Percentiles rank a stretch among this genome's conserved stretches.
phyloP scores from a whole-genome alignment of 2,797 vertebrate species.

The Pogoniulus pusillus region DNA sequence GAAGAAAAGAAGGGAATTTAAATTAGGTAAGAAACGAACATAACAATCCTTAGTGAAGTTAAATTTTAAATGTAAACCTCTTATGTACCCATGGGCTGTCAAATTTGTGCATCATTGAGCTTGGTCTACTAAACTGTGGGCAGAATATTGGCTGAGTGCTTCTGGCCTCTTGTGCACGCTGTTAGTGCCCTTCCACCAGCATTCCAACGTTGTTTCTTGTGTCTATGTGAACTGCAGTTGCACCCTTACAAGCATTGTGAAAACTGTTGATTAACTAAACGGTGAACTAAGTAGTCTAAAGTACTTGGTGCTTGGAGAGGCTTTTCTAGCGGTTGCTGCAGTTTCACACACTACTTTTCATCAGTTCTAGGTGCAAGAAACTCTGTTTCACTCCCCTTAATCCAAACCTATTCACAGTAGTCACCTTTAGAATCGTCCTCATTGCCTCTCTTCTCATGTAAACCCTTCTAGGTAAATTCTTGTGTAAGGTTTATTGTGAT shows the following conservation, averaged over 20 bases:
- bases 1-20: not conserved
- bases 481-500: not conserved
- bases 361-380: not conserved
- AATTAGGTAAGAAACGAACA: not conserved
- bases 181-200: not conserved
- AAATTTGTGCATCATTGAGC: not conserved
- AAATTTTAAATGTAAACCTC: not conserved
- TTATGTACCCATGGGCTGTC: not conserved
- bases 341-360: not conserved
- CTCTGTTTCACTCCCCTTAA: no score
- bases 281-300: not conserved
- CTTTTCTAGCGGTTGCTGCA: not conserved
- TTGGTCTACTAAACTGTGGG: not conserved
- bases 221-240: not conserved
- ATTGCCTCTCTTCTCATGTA: not conserved
- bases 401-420: not conserved
- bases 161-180: not conserved
- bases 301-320: not conserved
- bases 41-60: not conserved
- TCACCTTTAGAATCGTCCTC: not conserved
- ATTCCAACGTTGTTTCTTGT: not conserved
- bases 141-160: not conserved
- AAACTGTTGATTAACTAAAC: not conserved
- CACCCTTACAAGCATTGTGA: not conserved
- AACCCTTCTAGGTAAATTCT: not conserved